Percentiles rank a stretch among this genome's conserved stretches.
phyloP scores from a whole-genome alignment of 2,888 invertebrate genomes.

The Nasonia oneida region DNA sequence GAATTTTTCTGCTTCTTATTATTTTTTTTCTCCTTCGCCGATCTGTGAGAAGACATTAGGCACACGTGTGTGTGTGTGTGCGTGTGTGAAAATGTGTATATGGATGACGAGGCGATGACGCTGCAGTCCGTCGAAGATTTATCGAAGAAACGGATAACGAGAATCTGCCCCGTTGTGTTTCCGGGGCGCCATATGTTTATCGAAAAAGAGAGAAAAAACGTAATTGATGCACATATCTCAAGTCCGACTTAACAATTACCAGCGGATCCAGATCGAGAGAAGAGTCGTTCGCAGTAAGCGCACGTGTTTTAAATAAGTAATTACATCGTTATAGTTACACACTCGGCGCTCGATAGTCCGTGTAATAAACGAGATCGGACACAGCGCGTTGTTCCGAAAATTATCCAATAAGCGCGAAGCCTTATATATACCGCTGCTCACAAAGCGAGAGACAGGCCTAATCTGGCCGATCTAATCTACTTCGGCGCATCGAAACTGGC shows the following conservation, averaged over 20 bases:
- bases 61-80: not conserved
- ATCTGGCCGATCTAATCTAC: constrained; percentile 29
- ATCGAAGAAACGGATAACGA: constrained; percentile 23
- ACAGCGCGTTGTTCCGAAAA: constrained; percentile 5
- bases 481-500: constrained; percentile 16
- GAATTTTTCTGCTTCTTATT: not conserved
- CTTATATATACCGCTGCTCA: not conserved
- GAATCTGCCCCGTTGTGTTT: not conserved
- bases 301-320: constrained; percentile 33
- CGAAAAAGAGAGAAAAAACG: not conserved
- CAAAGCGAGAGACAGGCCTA: constrained; percentile 9
- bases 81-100: not conserved
- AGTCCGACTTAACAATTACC: not conserved
- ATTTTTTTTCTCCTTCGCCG: not conserved
- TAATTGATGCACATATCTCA: not conserved
- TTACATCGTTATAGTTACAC: constrained; percentile 6
- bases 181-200: not conserved
- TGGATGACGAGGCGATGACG: constrained; percentile 32
- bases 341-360: not conserved
- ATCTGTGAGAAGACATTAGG: not conserved
- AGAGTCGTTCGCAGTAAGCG: not conserved
- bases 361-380: constrained; percentile 33
- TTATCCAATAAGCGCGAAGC: constrained; percentile 35
- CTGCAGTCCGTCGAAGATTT: constrained; percentile 22
- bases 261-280: not conserved